phyloP scores from a whole-genome alignment of 2,797 vertebrate genomes.

The Manis pentadactyla region DNA sequence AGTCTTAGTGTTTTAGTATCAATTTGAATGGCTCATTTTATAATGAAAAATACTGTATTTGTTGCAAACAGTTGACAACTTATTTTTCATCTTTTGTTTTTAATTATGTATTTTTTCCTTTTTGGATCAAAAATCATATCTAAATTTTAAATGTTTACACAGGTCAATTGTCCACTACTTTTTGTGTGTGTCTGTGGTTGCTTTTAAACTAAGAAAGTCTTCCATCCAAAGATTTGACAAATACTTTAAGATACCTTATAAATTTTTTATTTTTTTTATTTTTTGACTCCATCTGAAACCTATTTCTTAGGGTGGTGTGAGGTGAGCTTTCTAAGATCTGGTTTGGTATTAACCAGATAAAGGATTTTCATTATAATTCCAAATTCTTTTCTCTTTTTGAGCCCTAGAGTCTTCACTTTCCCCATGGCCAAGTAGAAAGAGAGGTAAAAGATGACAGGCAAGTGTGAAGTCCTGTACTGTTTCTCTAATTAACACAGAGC shows the following conservation, averaged over 20 bases:
- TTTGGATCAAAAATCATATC: neutral
- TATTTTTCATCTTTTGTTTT: conserved; percentile 2
- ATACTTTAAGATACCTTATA: neutral
- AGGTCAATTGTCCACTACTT: neutral
- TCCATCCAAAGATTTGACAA: neutral
- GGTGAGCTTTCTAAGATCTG: neutral
- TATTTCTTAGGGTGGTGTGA: neutral
- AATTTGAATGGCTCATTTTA: neutral
- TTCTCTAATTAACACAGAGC: neutral
- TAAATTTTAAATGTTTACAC: neutral
- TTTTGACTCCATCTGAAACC: neutral
- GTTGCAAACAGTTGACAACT: neutral
- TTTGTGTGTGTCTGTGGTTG: neutral
- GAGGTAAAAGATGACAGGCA: neutral
- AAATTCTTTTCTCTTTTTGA: conserved; percentile 11
- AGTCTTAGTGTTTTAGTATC: neutral
- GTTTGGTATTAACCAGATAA: conserved; percentile 16
- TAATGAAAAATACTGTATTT: neutral
- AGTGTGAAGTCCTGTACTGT: neutral
- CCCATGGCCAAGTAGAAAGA: neutral
- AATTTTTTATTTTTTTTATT: conserved; percentile 45
- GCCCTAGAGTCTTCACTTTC: neutral
- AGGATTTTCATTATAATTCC: conserved; percentile 10
- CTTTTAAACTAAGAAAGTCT: neutral
- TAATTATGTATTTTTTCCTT: conserved; percentile 16